Percentiles rank a stretch among this genome's conserved stretches.
Conservation (phyloP, 2,888 invertebrate genomes). For the Ceramica pisi region DNA sequence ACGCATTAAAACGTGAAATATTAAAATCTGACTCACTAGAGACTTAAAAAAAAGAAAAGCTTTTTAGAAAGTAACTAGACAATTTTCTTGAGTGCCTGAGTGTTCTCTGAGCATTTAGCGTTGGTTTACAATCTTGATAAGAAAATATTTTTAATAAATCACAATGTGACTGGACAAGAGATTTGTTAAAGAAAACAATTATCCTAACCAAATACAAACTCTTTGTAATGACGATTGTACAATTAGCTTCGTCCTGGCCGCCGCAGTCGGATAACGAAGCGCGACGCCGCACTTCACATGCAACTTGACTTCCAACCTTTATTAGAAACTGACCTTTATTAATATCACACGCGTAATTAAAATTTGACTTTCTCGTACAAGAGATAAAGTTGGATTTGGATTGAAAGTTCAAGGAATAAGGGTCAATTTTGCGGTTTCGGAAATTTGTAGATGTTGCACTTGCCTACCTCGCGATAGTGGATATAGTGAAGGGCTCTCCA, state of each 20-base stretch:
- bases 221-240: conserved; percentile 78
- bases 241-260: conserved; percentile 81
- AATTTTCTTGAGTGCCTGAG: not conserved
- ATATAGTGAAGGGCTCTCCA: conserved; percentile 77
- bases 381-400: conserved; percentile 43
- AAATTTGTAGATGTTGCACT: conserved; percentile 77
- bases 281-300: conserved; percentile 81
- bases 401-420: conserved; percentile 32
- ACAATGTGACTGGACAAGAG: not conserved
- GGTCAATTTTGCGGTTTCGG: conserved; percentile 61
- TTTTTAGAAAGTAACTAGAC: not conserved
- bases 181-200: conserved; percentile 28
- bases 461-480: conserved; percentile 75
- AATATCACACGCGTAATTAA: conserved; percentile 5
- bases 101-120: not conserved
- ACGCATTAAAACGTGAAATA: not conserved
- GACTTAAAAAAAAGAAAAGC: not conserved
- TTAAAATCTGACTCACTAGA: conserved; percentile 1
- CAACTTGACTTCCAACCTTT: conserved; percentile 77
- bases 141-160: not conserved
- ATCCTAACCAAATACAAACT: conserved; percentile 61
- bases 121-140: not conserved
- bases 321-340: conserved; percentile 70
- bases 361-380: conserved; percentile 37
- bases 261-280: conserved; percentile 84